Evolutionary conservation across 2,113 vertebrate genomes (phyloP).

Genomic region (Chaenocephalus aceratus): DNA sequence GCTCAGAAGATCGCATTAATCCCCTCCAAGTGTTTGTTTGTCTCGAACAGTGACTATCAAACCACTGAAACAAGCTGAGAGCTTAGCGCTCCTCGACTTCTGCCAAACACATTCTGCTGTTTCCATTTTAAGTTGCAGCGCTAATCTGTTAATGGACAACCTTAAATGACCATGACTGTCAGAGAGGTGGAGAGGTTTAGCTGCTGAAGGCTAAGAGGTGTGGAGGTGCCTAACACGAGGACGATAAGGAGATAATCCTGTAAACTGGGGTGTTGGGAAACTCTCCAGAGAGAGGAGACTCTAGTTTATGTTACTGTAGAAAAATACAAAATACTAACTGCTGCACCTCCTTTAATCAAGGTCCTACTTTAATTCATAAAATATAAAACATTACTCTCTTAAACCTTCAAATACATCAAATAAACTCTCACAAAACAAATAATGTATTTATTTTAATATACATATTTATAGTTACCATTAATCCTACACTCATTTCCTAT

Average conservation of each 20-base stretch:
- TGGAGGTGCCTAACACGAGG: constrained; percentile 9
- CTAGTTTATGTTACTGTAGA: not conserved
- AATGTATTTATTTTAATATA: not conserved
- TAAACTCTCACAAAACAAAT: not conserved
- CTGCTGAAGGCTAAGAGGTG: not conserved
- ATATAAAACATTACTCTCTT: not conserved
- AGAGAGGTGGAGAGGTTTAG: constrained; percentile 28
- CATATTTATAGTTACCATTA: not conserved
- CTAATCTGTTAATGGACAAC: constrained; percentile 78
- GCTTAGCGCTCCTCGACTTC: constrained; percentile 30
- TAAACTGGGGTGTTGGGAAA: not conserved
- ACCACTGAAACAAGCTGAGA: constrained; percentile 37
- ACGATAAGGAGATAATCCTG: constrained; percentile 35
- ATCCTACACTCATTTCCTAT: not conserved
- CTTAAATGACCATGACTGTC: constrained; percentile 80
- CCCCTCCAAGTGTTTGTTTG: constrained; percentile 49
- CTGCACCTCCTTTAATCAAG: not conserved
- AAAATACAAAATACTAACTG: not conserved
- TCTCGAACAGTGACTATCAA: constrained; percentile 40
- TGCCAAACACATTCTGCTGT: constrained; percentile 38
- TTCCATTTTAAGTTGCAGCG: constrained; percentile 35
- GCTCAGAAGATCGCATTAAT: constrained; percentile 53
- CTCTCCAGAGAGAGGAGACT: not conserved
- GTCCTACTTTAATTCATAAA: not conserved
- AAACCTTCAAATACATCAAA: not conserved